Evolutionary conservation across 2,888 invertebrate species (phyloP), one percentile per base, ranked within the genome.

Genomic region (Caenorhabditis becei): DNA sequence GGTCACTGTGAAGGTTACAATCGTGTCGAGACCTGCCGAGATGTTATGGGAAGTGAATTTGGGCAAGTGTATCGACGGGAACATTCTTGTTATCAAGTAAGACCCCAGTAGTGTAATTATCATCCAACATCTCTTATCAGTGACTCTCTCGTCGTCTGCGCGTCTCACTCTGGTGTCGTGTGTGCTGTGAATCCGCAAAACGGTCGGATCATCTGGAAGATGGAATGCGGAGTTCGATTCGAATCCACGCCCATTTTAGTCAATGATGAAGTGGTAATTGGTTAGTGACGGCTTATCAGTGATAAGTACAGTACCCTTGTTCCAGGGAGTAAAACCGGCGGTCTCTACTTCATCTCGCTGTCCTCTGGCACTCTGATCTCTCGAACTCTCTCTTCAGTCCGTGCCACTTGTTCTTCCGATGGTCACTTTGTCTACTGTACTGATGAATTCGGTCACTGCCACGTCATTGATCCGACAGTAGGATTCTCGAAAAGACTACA

Each of bases 1-100:
- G 41, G 14, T 14, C 16, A 41, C 10, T 10, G 41, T 41, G 7
- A 3, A 2, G 14, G 41, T 41, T 32, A 7, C 41, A 16, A 16
- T 41, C 10, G 41, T 3, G 7, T 11, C 14, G 41, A 14, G 2
- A 41, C 10, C 41, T 10, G 70, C 2, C 20, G 20, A 59, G 32
- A 61, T 80, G 62, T 70, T 44, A 44, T 80, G 80, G 80, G 59
- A 65, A 18, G 54, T 74, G 18, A 56, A 77, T 66, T 56, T 77
- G 56, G 16, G 23, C 20, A 80, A 80, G 56, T 80, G 80, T 32
- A 80, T 80, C 24, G 80, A 80, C 66, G 80, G 75, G 49, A 62
- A 61, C 16, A 23, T 72, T 7, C 41, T 80, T 0, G 26, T 80
- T 3, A 32, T 77, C 5, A 44, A 32, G 69, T 65, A 20, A 47